These are phyloP conservation scores for Lithophane semibrunnea DNA, from an alignment of 2,888 invertebrate genomes.

Conservation along the genomic window DNA sequence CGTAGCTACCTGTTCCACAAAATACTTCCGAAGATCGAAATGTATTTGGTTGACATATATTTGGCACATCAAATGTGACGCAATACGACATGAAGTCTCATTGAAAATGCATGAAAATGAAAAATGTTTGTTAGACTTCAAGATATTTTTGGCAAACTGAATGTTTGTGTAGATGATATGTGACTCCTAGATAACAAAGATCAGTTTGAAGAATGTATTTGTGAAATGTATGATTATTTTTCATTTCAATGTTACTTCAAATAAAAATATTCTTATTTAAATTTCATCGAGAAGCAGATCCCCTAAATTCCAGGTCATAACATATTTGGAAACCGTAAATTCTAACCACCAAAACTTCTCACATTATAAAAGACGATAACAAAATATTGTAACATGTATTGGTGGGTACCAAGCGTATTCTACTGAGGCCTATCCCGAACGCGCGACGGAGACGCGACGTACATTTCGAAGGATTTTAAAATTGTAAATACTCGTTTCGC, in stretches of 20 bases:
- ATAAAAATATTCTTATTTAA: too few relatives aligned
- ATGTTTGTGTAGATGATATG: background rate
- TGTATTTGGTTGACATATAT: background rate
- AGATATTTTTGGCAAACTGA: slow-evolving; percentile 14
- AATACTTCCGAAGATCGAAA: background rate
- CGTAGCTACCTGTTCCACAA: background rate
- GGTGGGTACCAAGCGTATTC: background rate
- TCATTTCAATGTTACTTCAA: background rate
- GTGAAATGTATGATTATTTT: background rate
- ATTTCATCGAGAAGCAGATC: too few relatives aligned
- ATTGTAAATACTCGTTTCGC: too few relatives aligned
- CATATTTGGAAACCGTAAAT: background rate
- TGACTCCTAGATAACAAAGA: background rate
- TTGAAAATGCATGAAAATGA: slow-evolving; percentile 13
- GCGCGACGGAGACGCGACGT: background rate
- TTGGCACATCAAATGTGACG: slow-evolving; percentile 2
- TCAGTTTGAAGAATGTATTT: background rate
- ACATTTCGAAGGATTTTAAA: too few relatives aligned
- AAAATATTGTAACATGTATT: background rate
- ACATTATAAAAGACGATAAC: background rate
- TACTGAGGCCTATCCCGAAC: background rate
- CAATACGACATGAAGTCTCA: background rate
- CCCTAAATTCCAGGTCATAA: too few relatives aligned
- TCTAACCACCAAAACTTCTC: background rate
- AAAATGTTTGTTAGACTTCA: slow-evolving; percentile 6